Base-by-base conservation (phyloP, 1,140 invertebrate genomes). In the Lordiphosa mommai region DNA sequence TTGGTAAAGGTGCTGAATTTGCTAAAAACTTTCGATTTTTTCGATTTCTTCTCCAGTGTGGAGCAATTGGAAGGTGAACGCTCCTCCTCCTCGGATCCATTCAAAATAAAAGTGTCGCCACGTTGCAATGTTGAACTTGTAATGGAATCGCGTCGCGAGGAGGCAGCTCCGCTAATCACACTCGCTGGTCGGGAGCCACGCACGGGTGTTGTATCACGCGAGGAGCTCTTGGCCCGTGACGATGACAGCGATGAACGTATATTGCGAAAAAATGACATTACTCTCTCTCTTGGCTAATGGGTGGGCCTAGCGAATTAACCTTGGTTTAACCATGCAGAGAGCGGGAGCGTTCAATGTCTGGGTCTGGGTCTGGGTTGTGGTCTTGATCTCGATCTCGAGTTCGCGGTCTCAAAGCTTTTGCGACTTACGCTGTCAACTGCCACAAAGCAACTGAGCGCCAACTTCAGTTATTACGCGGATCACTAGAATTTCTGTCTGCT, bases 201-300 rank as follows among this genome's bases (percentile, higher is more conserved):
- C 23, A 87, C 86, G 1, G 86, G 86, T 16, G 80, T 86, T n/a
- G 82, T 80, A 12, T 88, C 86, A 41, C 86, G 86, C 34, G 86
- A 85, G 3, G 77, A 72, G 37, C 73, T 88, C 59, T 86, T 86
- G 60, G 70, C 72, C 10, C 86, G 61, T 29, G 86, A 82, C 38
- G 70, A 79, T 27, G 76, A 65, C 51, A 87, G 60, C 33, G 86
- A 72, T 10, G 86, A 72, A 41, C 86, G 86, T 23, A 88, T 76
- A 33, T 80, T 88, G 56, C 86, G 86, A 67, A 88, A 88, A 67
- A 88, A 88, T 61, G 86, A 88, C 86, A 88, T 88, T 37, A 36
- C 53, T 29, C 13, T 36, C n/a, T 12, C 30, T 9, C 16, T 7
- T 38, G 29, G 58, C 46, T 60, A 51, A 10, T 33, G 23, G 43